Evolutionary conservation across 2,113 vertebrate species (phyloP).

Genomic region (Helogale parvula): DNA sequence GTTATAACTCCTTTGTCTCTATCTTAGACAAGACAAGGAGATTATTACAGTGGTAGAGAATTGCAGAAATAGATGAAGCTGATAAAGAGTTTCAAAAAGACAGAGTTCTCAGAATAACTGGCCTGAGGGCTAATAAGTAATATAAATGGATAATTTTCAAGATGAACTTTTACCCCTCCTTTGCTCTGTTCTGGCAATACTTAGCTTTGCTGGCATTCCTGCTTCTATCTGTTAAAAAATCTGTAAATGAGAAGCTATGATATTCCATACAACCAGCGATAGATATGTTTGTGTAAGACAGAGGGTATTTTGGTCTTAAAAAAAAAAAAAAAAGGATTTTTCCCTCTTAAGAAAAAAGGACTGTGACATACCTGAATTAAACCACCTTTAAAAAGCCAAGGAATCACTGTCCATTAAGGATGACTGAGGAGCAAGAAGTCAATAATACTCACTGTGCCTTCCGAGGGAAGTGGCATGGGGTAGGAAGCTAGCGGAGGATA

Average conservation of each 20-base stretch:
- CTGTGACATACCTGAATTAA: background rate
- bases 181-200: background rate
- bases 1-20: background rate
- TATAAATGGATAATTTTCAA: background rate
- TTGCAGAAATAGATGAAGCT: background rate
- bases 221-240: background rate
- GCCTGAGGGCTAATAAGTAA: background rate
- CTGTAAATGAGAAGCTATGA: background rate
- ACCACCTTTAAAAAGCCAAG: background rate
- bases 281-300: background rate
- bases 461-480: background rate
- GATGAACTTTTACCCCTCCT: background rate
- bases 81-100: background rate
- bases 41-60: background rate
- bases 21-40: background rate
- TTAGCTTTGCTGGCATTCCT: background rate
- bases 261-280: background rate
- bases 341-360: background rate
- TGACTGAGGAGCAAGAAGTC: background rate
- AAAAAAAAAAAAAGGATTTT: background rate
- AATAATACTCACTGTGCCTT: background rate
- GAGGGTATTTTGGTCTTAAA: background rate
- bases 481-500: background rate
- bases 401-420: background rate
- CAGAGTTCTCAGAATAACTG: background rate